These are phyloP conservation scores for Drosophila eohydei DNA, from an alignment of 2,888 invertebrate species.

Conservation along the genomic window DNA sequence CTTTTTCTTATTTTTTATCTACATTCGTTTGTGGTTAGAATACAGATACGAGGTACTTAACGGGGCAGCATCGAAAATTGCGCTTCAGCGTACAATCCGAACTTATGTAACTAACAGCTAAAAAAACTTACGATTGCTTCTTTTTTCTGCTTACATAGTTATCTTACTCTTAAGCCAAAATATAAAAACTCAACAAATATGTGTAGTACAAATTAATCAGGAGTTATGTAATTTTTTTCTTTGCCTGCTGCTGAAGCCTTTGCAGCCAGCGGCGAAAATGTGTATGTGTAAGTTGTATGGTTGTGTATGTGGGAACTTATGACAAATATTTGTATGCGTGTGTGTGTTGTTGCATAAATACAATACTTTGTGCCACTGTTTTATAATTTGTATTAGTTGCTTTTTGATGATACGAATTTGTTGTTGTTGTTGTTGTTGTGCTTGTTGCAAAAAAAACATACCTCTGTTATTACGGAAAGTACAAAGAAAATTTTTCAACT, in stretches of 20 bases:
- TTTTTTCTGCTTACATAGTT: slow-evolving; percentile 29
- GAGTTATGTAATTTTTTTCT: slow-evolving; percentile 72
- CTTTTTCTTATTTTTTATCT: slow-evolving; percentile 27
- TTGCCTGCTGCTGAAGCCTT: slow-evolving; percentile 67
- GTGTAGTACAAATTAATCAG: slow-evolving; percentile 45
- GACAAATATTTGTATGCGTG: slow-evolving; percentile 46
- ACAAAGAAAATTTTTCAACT: slow-evolving; percentile 73
- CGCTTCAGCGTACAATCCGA: slow-evolving; percentile 45
- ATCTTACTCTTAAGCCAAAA: slow-evolving; percentile 63
- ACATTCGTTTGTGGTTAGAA: slow-evolving; percentile 61
- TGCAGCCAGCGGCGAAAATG: slow-evolving; percentile 50
- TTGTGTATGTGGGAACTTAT: slow-evolving; percentile 50
- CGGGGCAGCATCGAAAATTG: slow-evolving; percentile 35
- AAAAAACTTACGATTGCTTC: slow-evolving; percentile 40
- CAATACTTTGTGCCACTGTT: slow-evolving; percentile 38
- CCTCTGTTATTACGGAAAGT: slow-evolving; percentile 77
- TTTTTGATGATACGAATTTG: slow-evolving; percentile 37
- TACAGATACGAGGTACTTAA: slow-evolving; percentile 36
- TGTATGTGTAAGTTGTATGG: slow-evolving; percentile 27
- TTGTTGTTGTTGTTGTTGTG: slow-evolving; percentile 18
- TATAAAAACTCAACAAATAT: slow-evolving; percentile 42
- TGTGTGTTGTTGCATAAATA: slow-evolving; percentile 56
- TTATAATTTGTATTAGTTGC: slow-evolving; percentile 50
- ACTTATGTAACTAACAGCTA: slow-evolving; percentile 69
- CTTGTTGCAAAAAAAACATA: slow-evolving; percentile 62